Percentiles rank a stretch among this genome's conserved stretches.
phyloP scores from a whole-genome alignment of 2,797 vertebrate species.

The Sternotherus odoratus region DNA sequence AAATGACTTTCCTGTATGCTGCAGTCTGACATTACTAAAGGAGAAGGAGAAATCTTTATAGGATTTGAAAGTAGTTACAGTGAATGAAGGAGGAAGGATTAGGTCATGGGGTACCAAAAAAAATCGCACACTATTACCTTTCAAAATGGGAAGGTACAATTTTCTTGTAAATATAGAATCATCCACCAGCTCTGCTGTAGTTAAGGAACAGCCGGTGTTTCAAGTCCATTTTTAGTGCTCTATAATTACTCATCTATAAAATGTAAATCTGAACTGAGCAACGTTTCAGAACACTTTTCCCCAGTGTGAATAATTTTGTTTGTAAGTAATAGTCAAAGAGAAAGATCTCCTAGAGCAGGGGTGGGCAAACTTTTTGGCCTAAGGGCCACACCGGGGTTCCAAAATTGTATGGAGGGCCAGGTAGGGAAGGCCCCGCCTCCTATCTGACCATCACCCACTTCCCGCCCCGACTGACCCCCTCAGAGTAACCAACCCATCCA shows the following conservation, averaged over 20 bases:
- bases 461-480: too few species aligned
- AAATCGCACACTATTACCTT: background rate
- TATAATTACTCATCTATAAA: background rate
- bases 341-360: background rate
- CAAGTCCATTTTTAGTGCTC: background rate
- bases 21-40: background rate
- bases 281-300: background rate
- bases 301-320: background rate
- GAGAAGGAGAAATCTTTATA: background rate
- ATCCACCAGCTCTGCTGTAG: background rate
- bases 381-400: too few species aligned
- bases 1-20: background rate
- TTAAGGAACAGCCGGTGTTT: background rate
- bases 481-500: too few species aligned
- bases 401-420: too few species aligned
- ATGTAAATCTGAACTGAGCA: background rate
- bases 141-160: background rate
- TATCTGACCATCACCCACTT: too few species aligned
- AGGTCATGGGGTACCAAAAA: background rate
- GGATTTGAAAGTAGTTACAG: background rate
- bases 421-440: too few species aligned
- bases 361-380: too few species aligned
- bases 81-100: background rate
- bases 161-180: background rate
- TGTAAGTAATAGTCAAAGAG: background rate